phyloP scores from a whole-genome alignment of 2,888 invertebrate species.

The Cyclophora albipunctata region DNA sequence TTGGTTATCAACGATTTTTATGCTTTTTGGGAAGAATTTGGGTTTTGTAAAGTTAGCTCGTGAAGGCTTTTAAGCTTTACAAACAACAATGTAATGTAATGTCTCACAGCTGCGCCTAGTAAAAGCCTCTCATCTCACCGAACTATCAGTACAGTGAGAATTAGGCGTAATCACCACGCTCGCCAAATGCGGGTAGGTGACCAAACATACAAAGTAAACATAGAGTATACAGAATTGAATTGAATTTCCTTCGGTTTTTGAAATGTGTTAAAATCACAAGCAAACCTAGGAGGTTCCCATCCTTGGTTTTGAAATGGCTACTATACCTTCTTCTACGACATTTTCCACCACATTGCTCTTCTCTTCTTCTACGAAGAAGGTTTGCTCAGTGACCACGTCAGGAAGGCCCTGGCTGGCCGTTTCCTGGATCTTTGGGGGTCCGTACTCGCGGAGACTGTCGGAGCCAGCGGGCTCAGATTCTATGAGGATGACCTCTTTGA shows the following conservation, averaged over 20 bases:
- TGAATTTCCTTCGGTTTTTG: background rate
- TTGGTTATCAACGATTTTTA: too few species aligned
- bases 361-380: constrained; percentile 32
- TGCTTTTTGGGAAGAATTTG: background rate
- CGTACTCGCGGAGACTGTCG: constrained; percentile 66
- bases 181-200: too few species aligned
- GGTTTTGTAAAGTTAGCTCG: background rate
- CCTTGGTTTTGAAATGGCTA: constrained; percentile 20
- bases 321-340: constrained; percentile 9
- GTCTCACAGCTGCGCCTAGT: too few species aligned
- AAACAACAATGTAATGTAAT: too few species aligned
- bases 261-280: background rate
- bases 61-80: too few species aligned
- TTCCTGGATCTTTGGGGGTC: constrained; percentile 57
- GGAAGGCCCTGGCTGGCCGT: constrained; percentile 46
- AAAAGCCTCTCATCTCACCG: too few species aligned
- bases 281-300: background rate
- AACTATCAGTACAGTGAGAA: too few species aligned
- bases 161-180: too few species aligned
- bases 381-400: constrained; percentile 43
- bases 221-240: background rate
- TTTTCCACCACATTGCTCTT: constrained; percentile 20
- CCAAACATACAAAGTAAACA: background rate
- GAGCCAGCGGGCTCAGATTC: constrained; percentile 64
- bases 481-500: constrained; percentile 49